Evolutionary conservation across 2,797 vertebrate genomes (phyloP), one percentile per base, ranked within the genome.

Genomic region (Halcyon chelicuti): DNA sequence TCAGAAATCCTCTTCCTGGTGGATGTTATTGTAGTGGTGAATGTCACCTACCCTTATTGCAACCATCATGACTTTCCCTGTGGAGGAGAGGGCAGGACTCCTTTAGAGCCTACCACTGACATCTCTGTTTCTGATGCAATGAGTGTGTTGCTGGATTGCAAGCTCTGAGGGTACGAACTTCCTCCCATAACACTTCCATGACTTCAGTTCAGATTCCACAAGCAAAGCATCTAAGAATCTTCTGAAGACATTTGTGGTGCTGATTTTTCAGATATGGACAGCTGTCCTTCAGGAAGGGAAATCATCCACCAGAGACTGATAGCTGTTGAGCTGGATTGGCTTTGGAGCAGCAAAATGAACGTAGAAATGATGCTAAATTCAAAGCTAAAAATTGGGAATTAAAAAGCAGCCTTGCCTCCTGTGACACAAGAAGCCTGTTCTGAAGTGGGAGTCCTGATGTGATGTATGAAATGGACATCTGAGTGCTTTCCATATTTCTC

Each of bases 301-400:
- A 0, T 84, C 66, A 54, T 73, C 74, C 63, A 51, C 62, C 4
- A 11, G 35, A 81, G 33, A 28, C 33, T 71, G 77, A 79, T 84
- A 75, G 60, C 76, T 66, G 4, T 88, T 46, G 82, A 78, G 42
- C 54, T 78, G 70, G 13, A 42, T 62, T 68, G 33, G 55, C 55
- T 84, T 72, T 67, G 71, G 51, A 86, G n/a, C 35, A 88, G 73
- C 12, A 39, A 79, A 93, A 70, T 55, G 26, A 39, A 71, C 76
- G 60, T 70, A 77, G 51, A 94, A 90, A 91, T 44, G n/a, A 54
- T 29, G 9, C 37, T 57, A 71, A 86, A 61, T 90, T 93, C 73
- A 93, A 91, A 94, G 71, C 37, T 90, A 78, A 90, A 88, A 90
- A 44, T 2, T 29, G 35, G 35, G 80, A 94, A 94, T 90, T 90